Base-by-base conservation (phyloP, 2,888 invertebrate species). In the Drosophila stalkeri region DNA sequence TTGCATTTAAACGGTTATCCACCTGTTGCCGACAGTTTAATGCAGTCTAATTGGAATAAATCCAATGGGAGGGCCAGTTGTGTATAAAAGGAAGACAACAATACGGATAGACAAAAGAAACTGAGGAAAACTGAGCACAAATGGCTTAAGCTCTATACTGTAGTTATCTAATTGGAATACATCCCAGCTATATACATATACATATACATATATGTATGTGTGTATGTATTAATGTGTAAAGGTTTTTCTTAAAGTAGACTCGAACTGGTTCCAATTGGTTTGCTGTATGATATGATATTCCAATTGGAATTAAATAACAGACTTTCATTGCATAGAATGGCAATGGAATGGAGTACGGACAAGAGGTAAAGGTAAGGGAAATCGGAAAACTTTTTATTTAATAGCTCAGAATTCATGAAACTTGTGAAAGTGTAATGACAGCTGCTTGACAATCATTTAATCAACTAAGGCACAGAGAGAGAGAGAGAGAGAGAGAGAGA, bases 401-500 rank as follows among this genome's bases (percentile, higher is more conserved):
- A 35, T 18, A 37, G 16, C 20, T 18, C 14, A 14, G 14, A 14
- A 14, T 51, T 51, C 18, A 51, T 35, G 51, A 8, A 35, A 51
- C 8, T 33, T 20, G 69, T 68, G 75, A 59, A 61, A 54, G 41
- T 33, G 54, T 64, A 69, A 62, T 78, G 69, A 59, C 49, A 69
- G 57, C 20, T 37, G 27, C 39, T 47, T 61, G 74, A 62, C 68
- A 69, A 44, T 55, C 27, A 7, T 16, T 54, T 39, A 37, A 14
- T 51, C 49, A 49, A 31, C 49, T 51, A 2, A 12, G 33, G n/a
- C 18, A 12, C 23, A 9, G 12, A 31, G 23, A 23, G 23, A 2
- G 23, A 27, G 5, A 27, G 27, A 27, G 27, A 27, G 27, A 3
- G 27, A 27, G 27, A 27, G 27, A 27, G 27, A 3, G 27, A 27